Percentiles rank a stretch among this genome's conserved stretches.
phyloP scores from a whole-genome alignment of 2,113 vertebrate species.

The Coptodon rendalli region DNA sequence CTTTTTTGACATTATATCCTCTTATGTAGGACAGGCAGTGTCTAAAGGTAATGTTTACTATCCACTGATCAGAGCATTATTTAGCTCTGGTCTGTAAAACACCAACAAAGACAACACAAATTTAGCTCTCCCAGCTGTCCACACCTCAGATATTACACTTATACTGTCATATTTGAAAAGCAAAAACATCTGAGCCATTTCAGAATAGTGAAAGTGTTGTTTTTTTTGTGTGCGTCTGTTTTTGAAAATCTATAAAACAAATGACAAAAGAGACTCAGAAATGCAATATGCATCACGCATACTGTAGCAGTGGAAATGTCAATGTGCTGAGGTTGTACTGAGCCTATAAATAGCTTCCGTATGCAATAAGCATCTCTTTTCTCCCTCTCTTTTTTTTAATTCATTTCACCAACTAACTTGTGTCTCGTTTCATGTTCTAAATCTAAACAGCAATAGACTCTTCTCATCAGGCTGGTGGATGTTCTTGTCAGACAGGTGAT shows the following conservation, averaged over 20 bases:
- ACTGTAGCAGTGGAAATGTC: neutral
- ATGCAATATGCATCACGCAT: neutral
- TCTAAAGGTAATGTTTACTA: neutral
- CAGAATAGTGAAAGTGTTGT: too few species aligned
- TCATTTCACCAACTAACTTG: neutral
- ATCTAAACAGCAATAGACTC: neutral
- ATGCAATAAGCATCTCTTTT: neutral
- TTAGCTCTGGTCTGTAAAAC: neutral
- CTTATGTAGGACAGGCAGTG: neutral
- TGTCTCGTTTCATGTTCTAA: neutral
- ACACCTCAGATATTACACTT: neutral
- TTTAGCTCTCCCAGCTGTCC: neutral
- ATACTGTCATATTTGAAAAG: neutral
- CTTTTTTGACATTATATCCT: neutral
- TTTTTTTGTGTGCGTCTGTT: neutral
- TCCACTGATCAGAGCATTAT: neutral
- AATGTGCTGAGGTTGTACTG: neutral
- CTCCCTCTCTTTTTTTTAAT: neutral
- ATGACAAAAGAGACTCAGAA: neutral
- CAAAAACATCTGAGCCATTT: neutral
- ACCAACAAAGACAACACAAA: neutral
- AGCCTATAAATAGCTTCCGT: neutral
- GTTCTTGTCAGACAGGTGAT: conserved; percentile 4
- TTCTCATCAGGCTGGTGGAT: neutral
- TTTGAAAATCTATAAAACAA: neutral